Conservation (phyloP, 2,888 invertebrate species). For the Brachyptera risi region DNA sequence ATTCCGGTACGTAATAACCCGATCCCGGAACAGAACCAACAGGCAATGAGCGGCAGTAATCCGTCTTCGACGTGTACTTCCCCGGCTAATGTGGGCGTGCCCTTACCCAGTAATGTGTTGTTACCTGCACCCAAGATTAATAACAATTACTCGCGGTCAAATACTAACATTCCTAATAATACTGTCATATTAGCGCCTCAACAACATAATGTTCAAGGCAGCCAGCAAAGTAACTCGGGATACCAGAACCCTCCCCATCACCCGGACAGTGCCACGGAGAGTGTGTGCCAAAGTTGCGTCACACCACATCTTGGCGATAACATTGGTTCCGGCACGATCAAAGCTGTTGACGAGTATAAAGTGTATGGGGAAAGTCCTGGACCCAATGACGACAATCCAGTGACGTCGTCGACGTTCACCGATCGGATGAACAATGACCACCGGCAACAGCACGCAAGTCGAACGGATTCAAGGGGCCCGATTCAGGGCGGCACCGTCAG, state of each 20-base stretch:
- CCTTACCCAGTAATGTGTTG: constrained; percentile 32
- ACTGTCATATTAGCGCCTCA: background rate
- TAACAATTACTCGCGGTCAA: constrained; percentile 15
- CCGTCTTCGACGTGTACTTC: background rate
- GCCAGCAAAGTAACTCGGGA: background rate
- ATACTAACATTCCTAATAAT: constrained; percentile 19
- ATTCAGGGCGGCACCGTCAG: constrained; percentile 83
- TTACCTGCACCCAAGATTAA: constrained; percentile 19
- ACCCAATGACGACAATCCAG: constrained; percentile 49
- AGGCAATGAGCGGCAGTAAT: background rate
- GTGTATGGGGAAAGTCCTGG: background rate
- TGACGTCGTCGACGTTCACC: constrained; percentile 64
- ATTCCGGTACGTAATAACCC: constrained; percentile 45
- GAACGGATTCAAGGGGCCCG: constrained; percentile 61
- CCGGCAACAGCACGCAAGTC: constrained; percentile 9
- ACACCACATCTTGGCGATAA: constrained; percentile 41
- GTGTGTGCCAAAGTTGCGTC: constrained; percentile 39
- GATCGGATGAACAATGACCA: constrained; percentile 24
- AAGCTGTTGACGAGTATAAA: background rate
- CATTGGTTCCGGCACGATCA: constrained; percentile 39
- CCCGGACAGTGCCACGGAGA: constrained; percentile 37
- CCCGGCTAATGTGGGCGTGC: constrained; percentile 26
- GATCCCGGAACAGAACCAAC: background rate
- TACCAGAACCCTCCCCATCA: background rate
- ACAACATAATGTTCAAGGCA: background rate